Evolutionary conservation across 2,797 vertebrate species (phyloP).

Genomic region (Cyclopterus lumpus): DNA sequence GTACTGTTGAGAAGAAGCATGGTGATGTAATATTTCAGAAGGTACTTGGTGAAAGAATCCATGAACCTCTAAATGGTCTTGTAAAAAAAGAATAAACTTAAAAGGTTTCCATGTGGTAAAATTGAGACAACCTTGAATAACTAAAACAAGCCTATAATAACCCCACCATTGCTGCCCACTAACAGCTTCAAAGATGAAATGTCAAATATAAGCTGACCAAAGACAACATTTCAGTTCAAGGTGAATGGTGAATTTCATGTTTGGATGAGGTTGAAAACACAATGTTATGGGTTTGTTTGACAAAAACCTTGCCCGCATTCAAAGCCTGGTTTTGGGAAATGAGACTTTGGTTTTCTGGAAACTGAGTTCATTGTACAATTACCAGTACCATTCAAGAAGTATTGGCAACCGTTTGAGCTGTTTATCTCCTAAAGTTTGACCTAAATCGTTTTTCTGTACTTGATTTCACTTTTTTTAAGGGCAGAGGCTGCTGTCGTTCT

Average conservation of each 20-base stretch:
- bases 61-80: conserved; percentile 48
- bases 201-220: conserved; percentile 19
- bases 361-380: conserved; percentile 22
- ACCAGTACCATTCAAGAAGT: conserved; percentile 15
- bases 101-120: conserved; percentile 49
- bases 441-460: conserved; percentile 19
- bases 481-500: conserved; percentile 39
- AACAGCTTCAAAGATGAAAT: conserved; percentile 25
- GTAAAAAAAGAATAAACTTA: conserved; percentile 50
- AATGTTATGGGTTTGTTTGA: conserved; percentile 51
- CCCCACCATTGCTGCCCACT: conserved; percentile 14
- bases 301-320: conserved; percentile 46
- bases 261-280: conserved; percentile 51
- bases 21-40: conserved; percentile 49
- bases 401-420: conserved; percentile 13
- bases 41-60: conserved; percentile 45
- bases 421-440: conserved; percentile 9
- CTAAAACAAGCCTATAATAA: conserved; percentile 33
- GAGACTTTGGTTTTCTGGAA: conserved; percentile 34
- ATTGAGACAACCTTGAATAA: conserved; percentile 37
- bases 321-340: conserved; percentile 40
- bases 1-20: conserved; percentile 35
- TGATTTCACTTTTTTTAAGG: conserved; percentile 32
- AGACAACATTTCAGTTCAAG: conserved; percentile 27
- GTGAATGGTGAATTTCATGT: conserved; percentile 25